Percentiles rank a stretch among this genome's conserved stretches.
phyloP scores from a whole-genome alignment of 2,797 vertebrate genomes.

The Amblyopsis hoosieri region DNA sequence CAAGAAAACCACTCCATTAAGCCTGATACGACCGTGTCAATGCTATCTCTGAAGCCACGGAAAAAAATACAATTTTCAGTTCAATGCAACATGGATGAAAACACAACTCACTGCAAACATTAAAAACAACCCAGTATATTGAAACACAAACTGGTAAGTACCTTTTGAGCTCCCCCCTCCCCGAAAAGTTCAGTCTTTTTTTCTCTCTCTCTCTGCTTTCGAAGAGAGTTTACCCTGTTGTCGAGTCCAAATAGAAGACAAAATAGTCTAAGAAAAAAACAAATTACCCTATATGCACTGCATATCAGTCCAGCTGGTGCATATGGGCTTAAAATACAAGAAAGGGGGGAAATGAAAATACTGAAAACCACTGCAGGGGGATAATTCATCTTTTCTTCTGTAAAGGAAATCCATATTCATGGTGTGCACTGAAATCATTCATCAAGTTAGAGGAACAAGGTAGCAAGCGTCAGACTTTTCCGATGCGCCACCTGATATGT shows the following conservation, averaged over 20 bases:
- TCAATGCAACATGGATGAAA: conserved; percentile 45
- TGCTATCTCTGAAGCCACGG: conserved; percentile 24
- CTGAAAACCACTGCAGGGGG: conserved; percentile 43
- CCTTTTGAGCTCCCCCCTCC: conserved; percentile 37
- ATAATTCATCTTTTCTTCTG: conserved; percentile 33
- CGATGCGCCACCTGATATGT: conserved; percentile 67
- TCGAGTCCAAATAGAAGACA: conserved; percentile 64
- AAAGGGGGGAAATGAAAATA: conserved; percentile 27
- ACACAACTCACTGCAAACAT: conserved; percentile 53
- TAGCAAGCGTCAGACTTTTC: conserved; percentile 50
- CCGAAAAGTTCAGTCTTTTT: conserved; percentile 45
- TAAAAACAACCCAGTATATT: conserved; percentile 46
- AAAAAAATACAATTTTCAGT: conserved; percentile 43
- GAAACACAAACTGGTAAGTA: conserved; percentile 51
- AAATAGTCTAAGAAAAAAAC: conserved; percentile 3
- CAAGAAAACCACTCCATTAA: conserved; percentile 22
- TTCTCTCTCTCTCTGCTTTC: conserved; percentile 41
- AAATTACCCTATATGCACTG: not conserved
- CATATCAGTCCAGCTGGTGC: too few species aligned
- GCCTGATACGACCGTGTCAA: conserved; percentile 38
- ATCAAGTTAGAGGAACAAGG: conserved; percentile 52
- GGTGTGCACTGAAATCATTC: conserved; percentile 54
- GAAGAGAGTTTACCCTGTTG: conserved; percentile 79
- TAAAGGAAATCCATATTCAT: conserved; percentile 62
- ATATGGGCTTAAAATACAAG: conserved; percentile 18